Evolutionary conservation across 92 coral and sea anemone genomes (phyloP).

Genomic region (Blastomussa wellsi): DNA sequence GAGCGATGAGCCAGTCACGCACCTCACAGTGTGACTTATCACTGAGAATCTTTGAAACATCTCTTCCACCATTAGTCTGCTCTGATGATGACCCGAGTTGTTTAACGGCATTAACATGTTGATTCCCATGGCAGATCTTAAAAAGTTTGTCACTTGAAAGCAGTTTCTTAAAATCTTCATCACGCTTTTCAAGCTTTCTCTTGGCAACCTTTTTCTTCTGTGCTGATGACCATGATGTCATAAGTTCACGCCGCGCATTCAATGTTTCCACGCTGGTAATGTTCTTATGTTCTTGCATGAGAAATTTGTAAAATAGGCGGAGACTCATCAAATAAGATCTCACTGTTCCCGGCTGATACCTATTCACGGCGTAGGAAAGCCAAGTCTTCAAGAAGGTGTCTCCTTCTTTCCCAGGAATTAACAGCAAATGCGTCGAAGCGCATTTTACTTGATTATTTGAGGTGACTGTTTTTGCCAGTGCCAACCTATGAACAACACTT

Average conservation of each 20-base stretch:
- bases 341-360: slow-evolving; percentile 59
- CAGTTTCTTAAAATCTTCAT: slow-evolving; percentile 48
- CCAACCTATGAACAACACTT: slow-evolving; percentile 35
- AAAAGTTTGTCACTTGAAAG: slow-evolving; percentile 49
- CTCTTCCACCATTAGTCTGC: slow-evolving; percentile 2
- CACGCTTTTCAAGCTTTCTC: slow-evolving; percentile 36
- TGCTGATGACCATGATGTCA: slow-evolving; percentile 48
- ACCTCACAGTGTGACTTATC: slow-evolving; percentile 34
- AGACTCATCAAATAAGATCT: slow-evolving; percentile 55
- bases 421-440: background rate
- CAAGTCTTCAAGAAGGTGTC: slow-evolving; percentile 40
- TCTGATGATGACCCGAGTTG: slow-evolving; percentile 46
- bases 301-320: slow-evolving; percentile 45
- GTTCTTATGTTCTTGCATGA: slow-evolving; percentile 27
- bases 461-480: background rate
- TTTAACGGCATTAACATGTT: slow-evolving; percentile 47
- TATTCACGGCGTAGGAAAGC: slow-evolving; percentile 26
- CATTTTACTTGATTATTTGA: background rate
- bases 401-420: slow-evolving; percentile 49
- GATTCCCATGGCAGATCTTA: slow-evolving; percentile 54
- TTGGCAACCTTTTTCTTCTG: slow-evolving; percentile 33
- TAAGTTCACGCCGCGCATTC: slow-evolving; percentile 39
- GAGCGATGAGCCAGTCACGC: slow-evolving; percentile 39
- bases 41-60: background rate
- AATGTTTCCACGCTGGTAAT: slow-evolving; percentile 8